phyloP scores from a whole-genome alignment of 2,113 vertebrate species.

The Lates calcarifer region DNA sequence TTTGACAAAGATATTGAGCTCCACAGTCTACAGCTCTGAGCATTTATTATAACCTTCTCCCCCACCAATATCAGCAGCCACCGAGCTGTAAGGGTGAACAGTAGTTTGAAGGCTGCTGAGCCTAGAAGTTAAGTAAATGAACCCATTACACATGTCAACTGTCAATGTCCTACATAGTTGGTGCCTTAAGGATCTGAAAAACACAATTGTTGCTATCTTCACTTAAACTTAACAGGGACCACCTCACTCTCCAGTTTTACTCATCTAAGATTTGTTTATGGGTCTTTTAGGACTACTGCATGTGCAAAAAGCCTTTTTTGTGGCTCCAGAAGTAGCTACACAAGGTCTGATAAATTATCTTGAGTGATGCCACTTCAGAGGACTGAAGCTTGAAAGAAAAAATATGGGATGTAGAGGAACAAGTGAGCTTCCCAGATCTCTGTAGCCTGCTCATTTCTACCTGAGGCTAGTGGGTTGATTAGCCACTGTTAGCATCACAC shows the following conservation, averaged over 20 bases:
- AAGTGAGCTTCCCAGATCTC: background rate
- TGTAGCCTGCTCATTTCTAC: background rate
- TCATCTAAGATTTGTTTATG: background rate
- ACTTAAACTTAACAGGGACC: background rate
- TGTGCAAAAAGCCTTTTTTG: background rate
- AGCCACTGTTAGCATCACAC: background rate
- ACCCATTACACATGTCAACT: constrained; percentile 9
- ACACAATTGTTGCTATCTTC: background rate
- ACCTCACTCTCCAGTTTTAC: background rate
- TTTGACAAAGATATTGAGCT: constrained; percentile 50
- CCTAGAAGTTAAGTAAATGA: background rate
- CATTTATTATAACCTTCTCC: constrained; percentile 25
- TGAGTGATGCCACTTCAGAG: background rate
- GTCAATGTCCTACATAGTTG: background rate
- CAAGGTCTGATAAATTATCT: background rate
- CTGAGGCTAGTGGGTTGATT: background rate
- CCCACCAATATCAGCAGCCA: background rate
- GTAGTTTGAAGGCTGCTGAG: constrained; percentile 32
- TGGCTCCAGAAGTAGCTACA: background rate
- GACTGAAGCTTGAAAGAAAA: no score
- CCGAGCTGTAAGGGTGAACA: constrained; percentile 8
- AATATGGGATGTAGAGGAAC: no score
- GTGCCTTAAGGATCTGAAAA: background rate
- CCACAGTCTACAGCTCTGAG: constrained; percentile 22
- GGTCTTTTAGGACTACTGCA: background rate